phyloP scores from a whole-genome alignment of 2,888 invertebrate genomes.

The Euzophera pinguis region DNA sequence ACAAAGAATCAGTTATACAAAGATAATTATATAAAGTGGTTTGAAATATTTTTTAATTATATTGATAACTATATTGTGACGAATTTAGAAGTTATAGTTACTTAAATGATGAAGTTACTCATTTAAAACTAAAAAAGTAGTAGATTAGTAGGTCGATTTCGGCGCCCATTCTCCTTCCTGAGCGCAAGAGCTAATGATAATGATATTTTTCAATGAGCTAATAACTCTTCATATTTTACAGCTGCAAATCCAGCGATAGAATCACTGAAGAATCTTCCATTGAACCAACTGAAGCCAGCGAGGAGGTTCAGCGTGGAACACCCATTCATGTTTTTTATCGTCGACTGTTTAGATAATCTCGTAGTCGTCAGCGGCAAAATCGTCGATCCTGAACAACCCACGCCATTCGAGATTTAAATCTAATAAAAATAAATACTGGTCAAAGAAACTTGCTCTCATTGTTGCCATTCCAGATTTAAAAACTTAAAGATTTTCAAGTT shows the following conservation, averaged over 20 bases:
- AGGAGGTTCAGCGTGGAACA: slow-evolving; percentile 76
- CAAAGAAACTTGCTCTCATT: slow-evolving; percentile 15
- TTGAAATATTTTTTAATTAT: too few species aligned
- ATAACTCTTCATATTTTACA: slow-evolving; percentile 16
- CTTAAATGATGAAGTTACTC: too few species aligned
- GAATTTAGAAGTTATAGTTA: too few species aligned
- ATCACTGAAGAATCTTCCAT: slow-evolving; percentile 53
- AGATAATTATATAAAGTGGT: too few species aligned
- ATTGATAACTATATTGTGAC: too few species aligned
- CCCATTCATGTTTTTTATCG: slow-evolving; percentile 82
- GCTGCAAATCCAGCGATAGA: slow-evolving; percentile 41
- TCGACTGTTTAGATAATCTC: slow-evolving; percentile 78
- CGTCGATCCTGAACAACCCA: slow-evolving; percentile 64
- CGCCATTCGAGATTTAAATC: slow-evolving; percentile 45
- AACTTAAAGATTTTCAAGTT: background rate
- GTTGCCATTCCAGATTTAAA: slow-evolving; percentile 16
- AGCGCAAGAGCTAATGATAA: too few species aligned
- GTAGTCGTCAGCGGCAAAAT: slow-evolving; percentile 81
- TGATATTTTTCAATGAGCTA: background rate
- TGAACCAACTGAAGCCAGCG: slow-evolving; percentile 37
- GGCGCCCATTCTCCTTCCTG: too few species aligned
- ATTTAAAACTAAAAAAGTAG: too few species aligned
- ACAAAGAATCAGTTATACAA: too few species aligned
- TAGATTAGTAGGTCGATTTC: too few species aligned
- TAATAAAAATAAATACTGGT: slow-evolving; percentile 2